These are phyloP conservation scores for Parus major DNA, from an alignment of 2,113 vertebrate species.

Conservation along the genomic window DNA sequence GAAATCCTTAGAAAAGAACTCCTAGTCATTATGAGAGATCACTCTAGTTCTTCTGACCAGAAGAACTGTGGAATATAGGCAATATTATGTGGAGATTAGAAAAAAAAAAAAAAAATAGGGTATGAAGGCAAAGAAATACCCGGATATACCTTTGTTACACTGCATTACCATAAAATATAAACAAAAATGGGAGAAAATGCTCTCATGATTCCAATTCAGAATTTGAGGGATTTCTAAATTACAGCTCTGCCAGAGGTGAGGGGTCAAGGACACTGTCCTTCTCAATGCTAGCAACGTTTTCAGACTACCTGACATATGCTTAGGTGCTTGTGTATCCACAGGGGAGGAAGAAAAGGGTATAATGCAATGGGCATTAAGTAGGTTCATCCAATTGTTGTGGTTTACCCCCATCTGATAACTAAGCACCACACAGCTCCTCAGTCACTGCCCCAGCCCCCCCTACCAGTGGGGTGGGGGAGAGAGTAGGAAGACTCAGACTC, in stretches of 20 bases:
- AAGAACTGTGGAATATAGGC: neutral
- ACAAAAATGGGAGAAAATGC: neutral
- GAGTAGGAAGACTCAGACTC: neutral
- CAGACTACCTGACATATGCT: neutral
- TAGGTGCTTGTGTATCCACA: neutral
- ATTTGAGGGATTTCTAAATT: neutral
- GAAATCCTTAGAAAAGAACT: neutral
- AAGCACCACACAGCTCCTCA: neutral
- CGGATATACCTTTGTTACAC: neutral
- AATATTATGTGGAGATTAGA: neutral
- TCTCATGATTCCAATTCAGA: neutral
- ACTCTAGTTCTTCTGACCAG: neutral
- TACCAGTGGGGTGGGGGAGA: neutral
- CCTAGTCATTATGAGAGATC: neutral
- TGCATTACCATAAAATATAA: neutral
- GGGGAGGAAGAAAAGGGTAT: neutral
- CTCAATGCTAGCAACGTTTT: neutral
- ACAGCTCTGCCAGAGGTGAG: neutral
- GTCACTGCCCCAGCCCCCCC: neutral
- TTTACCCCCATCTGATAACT: neutral
- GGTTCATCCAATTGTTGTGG: neutral
- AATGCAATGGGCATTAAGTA: neutral
- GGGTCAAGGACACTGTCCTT: neutral
- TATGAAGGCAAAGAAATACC: neutral
- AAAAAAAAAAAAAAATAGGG: neutral